Evolutionary conservation across 2,797 vertebrate genomes (phyloP), one percentile per base, ranked within the genome.

Genomic region (Fundulus diaphanus): DNA sequence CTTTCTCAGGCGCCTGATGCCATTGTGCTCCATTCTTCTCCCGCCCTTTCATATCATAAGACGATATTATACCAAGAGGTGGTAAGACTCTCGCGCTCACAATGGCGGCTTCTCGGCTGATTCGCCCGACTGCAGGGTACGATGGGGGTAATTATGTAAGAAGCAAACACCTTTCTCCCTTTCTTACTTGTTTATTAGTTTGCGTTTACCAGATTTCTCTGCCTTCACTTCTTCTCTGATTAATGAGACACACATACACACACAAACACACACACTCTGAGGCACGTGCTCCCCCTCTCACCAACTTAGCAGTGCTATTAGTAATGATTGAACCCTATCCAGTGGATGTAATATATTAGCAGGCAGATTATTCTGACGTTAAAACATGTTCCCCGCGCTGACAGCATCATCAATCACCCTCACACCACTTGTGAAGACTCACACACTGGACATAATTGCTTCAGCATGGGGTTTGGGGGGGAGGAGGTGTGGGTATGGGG

Each of bases 341-440:
- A 93, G 90, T 94, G 92, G 92, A 94, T 94, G 93, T 94, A 94
- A 95, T 94, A 93, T 94, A 94, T 94, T 95, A 94, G 93, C 93
- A 93, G 89, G 90, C 85, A 94, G 93, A 93, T 94, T 94, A 95
- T 94, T 94, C 92, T 94, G 94, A 95, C 87, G 93, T 95, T 93
- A 92, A 93, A 92, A 93, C 93, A 93, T 95, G 93, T 94, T 93
- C 89, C 87, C 86, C 87, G 82, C 72, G 92, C 89, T 95, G 94
- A 95, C 94, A 95, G 94, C 93, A 93, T 94, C 94, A 95, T 95
- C 94, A 95, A 95, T 95, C 94, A 94, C 93, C 83, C 90, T 94
- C 93, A 93, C 93, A 90, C 92, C 86, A 92, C 93, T 89, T 89
- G 90, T 93, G 91, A 94, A 93, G 92, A 93, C 92, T 87, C 91